A percentile compares a stretch with the other conserved stretches of the same genome.
These are phyloP conservation scores for Pogonomyrmex barbatus DNA, from an alignment of 1,140 invertebrate genomes.

Conservation along the genomic window DNA sequence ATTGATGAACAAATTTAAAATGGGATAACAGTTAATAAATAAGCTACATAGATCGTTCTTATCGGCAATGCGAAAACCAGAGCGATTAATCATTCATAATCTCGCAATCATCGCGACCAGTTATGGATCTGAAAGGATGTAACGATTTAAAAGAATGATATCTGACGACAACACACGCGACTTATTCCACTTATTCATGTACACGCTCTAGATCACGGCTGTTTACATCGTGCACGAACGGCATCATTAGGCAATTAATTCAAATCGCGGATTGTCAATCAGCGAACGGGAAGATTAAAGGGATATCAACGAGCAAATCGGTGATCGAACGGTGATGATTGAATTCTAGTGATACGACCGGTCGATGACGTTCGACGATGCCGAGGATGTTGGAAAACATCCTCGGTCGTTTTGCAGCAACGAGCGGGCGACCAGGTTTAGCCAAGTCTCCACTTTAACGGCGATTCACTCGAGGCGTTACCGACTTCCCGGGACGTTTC, in stretches of 20 bases:
- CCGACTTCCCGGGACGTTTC: conserved; percentile 39
- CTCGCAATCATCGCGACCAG: background rate
- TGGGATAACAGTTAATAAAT: background rate
- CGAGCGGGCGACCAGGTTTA: conserved; percentile 1
- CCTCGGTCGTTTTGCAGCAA: conserved; percentile 36
- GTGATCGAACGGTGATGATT: background rate
- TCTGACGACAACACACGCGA: background rate
- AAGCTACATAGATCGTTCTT: background rate
- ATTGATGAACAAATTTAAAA: background rate
- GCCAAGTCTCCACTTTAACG: conserved; percentile 29
- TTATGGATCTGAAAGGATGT: background rate
- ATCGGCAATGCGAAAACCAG: background rate
- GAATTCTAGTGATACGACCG: conserved; percentile 35
- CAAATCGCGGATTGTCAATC: conserved; percentile 8
- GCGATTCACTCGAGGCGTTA: conserved; percentile 45
- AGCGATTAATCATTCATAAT: conserved; percentile 28
- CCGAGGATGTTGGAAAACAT: background rate
- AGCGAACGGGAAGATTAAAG: conserved; percentile 5
- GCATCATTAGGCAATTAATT: conserved; percentile 48
- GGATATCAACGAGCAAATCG: background rate
- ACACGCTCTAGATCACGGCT: background rate
- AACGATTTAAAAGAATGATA: background rate
- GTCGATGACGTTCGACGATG: background rate
- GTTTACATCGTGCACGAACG: conserved; percentile 29
- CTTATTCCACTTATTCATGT: background rate